A percentile compares a stretch with the other conserved stretches of the same genome.
These are phyloP conservation scores for Tokudaia muenninki DNA, from an alignment of 2,797 vertebrate species.

Conservation along the genomic window DNA sequence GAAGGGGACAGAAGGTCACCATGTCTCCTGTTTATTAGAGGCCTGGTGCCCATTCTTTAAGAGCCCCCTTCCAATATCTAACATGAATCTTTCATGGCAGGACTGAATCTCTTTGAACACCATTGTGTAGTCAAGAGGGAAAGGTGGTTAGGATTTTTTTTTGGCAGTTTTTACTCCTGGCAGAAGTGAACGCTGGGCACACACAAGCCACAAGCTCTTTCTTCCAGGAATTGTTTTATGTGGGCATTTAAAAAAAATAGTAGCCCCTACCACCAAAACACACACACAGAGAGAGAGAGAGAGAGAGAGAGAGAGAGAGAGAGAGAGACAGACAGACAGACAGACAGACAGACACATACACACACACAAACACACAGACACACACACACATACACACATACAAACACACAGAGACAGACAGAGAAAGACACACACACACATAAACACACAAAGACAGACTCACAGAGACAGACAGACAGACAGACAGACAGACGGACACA, in stretches of 20 bases:
- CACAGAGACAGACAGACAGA: neutral
- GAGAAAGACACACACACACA: neutral
- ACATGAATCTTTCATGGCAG: conserved; percentile 66
- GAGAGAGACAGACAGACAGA: no score
- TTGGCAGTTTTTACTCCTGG: conserved; percentile 55
- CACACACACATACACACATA: neutral
- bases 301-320: no score
- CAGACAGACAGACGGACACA: neutral
- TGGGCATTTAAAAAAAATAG: conserved; percentile 46
- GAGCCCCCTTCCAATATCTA: conserved; percentile 57
- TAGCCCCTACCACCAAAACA: neutral
- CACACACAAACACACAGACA: neutral
- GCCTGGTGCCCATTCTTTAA: conserved; percentile 62
- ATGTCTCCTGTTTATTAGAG: conserved; percentile 69
- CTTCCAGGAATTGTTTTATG: conserved; percentile 63
- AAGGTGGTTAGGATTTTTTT: conserved; percentile 64
- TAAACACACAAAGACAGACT: neutral
- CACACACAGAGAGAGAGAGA: neutral
- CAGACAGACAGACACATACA: neutral
- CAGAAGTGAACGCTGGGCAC: conserved; percentile 37
- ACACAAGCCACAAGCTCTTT: conserved; percentile 51
- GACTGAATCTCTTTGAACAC: conserved; percentile 71
- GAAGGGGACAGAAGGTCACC: conserved; percentile 58
- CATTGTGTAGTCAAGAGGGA: conserved; percentile 63
- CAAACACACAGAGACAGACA: no score